Evolutionary conservation across 2,797 vertebrate genomes (phyloP).

Genomic region (Naso thynnoides): DNA sequence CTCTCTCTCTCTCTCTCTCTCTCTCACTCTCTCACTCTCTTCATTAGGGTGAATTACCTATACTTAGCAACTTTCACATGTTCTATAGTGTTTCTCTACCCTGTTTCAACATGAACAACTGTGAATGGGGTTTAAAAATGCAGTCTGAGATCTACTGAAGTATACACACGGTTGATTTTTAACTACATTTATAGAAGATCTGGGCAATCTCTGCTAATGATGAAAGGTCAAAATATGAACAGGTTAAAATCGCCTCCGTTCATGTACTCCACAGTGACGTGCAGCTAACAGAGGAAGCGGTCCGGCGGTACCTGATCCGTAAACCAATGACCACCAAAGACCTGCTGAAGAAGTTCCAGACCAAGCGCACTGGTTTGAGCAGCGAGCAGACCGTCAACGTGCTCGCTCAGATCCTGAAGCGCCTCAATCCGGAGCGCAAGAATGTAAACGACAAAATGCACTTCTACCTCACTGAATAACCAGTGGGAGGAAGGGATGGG

Average conservation of each 20-base stretch:
- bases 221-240: no score
- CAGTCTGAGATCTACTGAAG: no score
- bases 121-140: no score
- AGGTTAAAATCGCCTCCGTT: neutral
- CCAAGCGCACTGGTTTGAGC: slow-evolving; percentile 94
- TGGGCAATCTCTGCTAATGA: no score
- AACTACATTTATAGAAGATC: no score
- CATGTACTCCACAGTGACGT: slow-evolving; percentile 84
- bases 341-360: slow-evolving; percentile 96
- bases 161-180: no score
- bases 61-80: no score
- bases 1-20: no score
- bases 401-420: slow-evolving; percentile 94
- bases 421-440: slow-evolving; percentile 94
- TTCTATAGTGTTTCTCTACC: no score
- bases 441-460: slow-evolving; percentile 95
- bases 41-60: no score
- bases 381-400: slow-evolving; percentile 96
- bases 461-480: slow-evolving; percentile 94
- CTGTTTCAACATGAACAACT: no score
- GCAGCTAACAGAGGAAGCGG: slow-evolving; percentile 93
- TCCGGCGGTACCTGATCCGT: slow-evolving; percentile 92
- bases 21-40: no score
- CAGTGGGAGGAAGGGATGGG: neutral
- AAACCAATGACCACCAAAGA: slow-evolving; percentile 98